phyloP scores from a whole-genome alignment of 2,888 invertebrate genomes.

The Ligdia adustata region DNA sequence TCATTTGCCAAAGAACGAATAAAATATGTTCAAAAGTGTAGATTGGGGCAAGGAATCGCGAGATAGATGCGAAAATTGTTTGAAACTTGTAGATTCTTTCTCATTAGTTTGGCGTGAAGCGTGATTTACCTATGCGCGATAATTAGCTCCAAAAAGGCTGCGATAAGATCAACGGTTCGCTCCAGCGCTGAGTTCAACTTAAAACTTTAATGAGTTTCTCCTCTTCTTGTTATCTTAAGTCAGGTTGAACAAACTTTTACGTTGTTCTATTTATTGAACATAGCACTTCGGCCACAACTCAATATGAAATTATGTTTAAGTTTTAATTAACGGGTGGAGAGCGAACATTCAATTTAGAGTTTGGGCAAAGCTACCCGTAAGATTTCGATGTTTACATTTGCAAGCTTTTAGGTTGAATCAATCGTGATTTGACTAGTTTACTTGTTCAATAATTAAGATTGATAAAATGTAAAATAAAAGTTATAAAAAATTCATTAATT shows the following conservation, averaged over 20 bases:
- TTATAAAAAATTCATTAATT: too few species aligned
- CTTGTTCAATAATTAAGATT: not conserved
- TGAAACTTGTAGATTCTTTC: conserved; percentile 28
- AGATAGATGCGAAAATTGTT: conserved; percentile 19
- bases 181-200: conserved; percentile 55
- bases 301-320: conserved; percentile 65
- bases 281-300: conserved; percentile 58
- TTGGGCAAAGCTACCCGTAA: conserved; percentile 41
- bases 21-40: conserved; percentile 4
- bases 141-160: conserved; percentile 54
- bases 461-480: too few species aligned
- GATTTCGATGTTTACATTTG: conserved; percentile 33
- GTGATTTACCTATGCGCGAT: conserved; percentile 47
- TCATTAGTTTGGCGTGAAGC: conserved; percentile 29
- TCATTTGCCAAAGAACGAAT: too few species aligned
- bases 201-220: conserved; percentile 80
- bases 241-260: conserved; percentile 62
- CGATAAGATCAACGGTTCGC: conserved; percentile 62
- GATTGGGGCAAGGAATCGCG: conserved; percentile 8
- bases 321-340: conserved; percentile 64
- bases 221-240: conserved; percentile 72
- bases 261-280: conserved; percentile 69
- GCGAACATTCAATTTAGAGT: conserved; percentile 52
- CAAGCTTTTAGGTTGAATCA: conserved; percentile 10
- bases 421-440: conserved; percentile 10